phyloP scores from a whole-genome alignment of 2,797 vertebrate genomes.

The Sebastes kiyomatsui region DNA sequence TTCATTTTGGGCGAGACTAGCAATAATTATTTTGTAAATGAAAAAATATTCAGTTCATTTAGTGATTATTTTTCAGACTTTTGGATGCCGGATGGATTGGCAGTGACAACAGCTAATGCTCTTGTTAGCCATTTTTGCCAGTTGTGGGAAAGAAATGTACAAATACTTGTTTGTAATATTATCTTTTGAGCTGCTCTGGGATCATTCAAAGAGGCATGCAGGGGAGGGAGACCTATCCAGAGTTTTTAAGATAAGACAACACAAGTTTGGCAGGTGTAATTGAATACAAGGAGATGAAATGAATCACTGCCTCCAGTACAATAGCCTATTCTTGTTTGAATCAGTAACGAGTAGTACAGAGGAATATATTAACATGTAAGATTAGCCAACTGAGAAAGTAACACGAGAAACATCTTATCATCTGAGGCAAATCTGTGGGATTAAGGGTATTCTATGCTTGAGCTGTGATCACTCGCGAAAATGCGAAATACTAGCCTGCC shows the following conservation, averaged over 20 bases:
- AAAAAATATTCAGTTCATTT: background rate
- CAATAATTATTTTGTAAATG: background rate
- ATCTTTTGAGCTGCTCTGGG: background rate
- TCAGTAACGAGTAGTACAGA: background rate
- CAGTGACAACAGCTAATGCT: background rate
- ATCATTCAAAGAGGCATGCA: background rate
- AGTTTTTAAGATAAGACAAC: background rate
- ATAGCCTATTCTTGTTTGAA: background rate
- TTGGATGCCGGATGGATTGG: background rate
- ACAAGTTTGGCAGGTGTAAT: background rate
- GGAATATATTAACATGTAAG: constrained; percentile 5
- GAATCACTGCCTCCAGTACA: constrained; percentile 5
- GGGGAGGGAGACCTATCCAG: background rate
- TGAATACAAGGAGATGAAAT: background rate
- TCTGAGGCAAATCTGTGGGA: background rate
- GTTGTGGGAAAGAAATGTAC: background rate
- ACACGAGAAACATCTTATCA: background rate
- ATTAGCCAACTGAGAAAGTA: background rate
- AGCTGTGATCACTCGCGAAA: too few relatives aligned
- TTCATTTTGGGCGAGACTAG: background rate
- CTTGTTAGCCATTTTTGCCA: background rate
- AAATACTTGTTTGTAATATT: background rate
- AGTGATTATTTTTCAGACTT: background rate
- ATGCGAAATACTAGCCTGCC: too few relatives aligned
- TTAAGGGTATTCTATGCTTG: background rate